phyloP scores from a whole-genome alignment of 2,888 invertebrate species.

The Neoaliturus tenellus region DNA sequence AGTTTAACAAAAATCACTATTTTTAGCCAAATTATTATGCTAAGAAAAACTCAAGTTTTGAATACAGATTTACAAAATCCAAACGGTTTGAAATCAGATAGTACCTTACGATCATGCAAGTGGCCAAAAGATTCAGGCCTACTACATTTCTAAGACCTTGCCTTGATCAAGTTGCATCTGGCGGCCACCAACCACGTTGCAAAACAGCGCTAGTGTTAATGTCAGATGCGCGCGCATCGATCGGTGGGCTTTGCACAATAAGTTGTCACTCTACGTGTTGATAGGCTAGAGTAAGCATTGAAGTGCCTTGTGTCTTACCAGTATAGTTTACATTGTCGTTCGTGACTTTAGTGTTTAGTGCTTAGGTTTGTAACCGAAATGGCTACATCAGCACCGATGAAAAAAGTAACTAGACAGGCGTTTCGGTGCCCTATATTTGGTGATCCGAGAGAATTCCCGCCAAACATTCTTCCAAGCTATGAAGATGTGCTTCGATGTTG shows the following conservation, averaged over 20 bases:
- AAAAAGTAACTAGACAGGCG: conserved; percentile 46
- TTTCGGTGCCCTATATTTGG: conserved; percentile 51
- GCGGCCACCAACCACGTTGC: conserved; percentile 9
- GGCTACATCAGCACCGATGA: conserved; percentile 31
- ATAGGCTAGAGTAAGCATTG: not conserved
- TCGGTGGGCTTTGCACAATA: not conserved
- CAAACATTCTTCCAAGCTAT: conserved; percentile 47
- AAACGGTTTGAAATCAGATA: not conserved
- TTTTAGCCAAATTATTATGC: not conserved
- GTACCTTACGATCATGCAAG: not conserved
- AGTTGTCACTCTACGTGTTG: conserved; percentile 2
- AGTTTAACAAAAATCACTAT: not conserved
- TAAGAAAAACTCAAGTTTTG: not conserved
- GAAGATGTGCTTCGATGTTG: conserved; percentile 52
- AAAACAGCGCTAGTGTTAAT: conserved; percentile 26
- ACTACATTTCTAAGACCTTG: not conserved
- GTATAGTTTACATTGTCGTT: no score
- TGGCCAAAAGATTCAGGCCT: conserved; percentile 1
- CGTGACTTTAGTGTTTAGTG: no score
- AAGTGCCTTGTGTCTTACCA: no score
- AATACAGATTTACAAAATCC: not conserved
- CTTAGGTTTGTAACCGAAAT: not conserved
- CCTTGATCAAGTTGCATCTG: not conserved
- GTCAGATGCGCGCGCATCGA: not conserved
- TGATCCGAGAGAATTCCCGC: conserved; percentile 44